phyloP scores from a whole-genome alignment of 2,113 vertebrate genomes.

The Phyllostomus discolor region DNA sequence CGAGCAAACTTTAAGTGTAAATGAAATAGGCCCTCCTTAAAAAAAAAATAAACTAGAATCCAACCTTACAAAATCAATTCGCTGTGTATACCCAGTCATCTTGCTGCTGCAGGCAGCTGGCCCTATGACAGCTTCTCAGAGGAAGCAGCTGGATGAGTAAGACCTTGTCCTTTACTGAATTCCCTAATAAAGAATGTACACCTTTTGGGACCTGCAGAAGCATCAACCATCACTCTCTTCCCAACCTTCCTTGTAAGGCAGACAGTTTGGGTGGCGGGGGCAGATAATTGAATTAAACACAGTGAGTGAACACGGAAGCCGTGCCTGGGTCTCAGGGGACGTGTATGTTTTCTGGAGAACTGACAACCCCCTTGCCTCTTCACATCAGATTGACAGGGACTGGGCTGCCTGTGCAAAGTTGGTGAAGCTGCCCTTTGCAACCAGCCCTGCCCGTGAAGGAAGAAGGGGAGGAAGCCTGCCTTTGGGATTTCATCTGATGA shows the following conservation, averaged over 20 bases:
- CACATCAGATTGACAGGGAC: constrained; percentile 13
- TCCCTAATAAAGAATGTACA: constrained; percentile 45
- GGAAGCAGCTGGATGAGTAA: constrained; percentile 18
- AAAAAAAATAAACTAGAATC: neutral
- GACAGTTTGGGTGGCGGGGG: constrained; percentile 34
- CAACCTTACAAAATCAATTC: neutral
- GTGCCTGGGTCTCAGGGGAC: neutral
- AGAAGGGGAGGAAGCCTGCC: neutral
- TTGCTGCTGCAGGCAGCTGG: neutral
- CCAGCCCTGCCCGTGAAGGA: neutral
- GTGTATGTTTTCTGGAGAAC: constrained; percentile 26
- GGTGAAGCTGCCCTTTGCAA: constrained; percentile 51
- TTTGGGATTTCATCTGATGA: constrained; percentile 40
- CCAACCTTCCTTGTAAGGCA: constrained; percentile 31
- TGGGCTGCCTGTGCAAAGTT: neutral
- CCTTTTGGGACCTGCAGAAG: constrained; percentile 36
- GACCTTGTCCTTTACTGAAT: constrained; percentile 42
- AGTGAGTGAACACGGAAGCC: constrained; percentile 52
- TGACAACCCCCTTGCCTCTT: constrained; percentile 20
- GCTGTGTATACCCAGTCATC: neutral
- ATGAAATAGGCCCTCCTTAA: neutral
- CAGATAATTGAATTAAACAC: constrained; percentile 69
- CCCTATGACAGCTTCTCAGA: neutral
- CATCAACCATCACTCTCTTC: constrained; percentile 28
- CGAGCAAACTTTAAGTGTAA: neutral